Conservation (phyloP, 1,140 invertebrate species). For the Bilobella aurantiaca region DNA sequence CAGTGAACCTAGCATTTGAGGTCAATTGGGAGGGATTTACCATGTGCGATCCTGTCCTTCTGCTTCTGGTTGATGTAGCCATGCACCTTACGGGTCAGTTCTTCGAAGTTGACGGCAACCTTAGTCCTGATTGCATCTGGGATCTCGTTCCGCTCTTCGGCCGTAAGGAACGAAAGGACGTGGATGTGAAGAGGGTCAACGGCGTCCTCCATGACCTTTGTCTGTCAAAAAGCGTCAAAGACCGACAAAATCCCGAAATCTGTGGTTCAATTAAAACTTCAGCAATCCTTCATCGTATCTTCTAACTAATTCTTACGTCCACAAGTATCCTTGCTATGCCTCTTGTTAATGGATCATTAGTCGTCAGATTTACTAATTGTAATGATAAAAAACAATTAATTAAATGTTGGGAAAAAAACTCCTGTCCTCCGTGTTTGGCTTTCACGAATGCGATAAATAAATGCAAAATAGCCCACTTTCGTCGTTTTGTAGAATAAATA, state of each 20-base stretch:
- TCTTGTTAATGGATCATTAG: too few species aligned
- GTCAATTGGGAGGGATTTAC: neutral
- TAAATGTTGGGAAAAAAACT: too few species aligned
- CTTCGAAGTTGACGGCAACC: conserved; percentile 3
- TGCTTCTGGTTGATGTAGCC: conserved; percentile 4
- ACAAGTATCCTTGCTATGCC: too few species aligned
- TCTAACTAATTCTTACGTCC: too few species aligned
- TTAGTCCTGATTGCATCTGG: conserved; percentile 6
- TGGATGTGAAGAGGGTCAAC: neutral
- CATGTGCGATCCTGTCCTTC: neutral
- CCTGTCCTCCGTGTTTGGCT: too few species aligned
- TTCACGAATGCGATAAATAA: too few species aligned
- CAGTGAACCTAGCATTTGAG: neutral
- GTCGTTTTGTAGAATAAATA: too few species aligned
- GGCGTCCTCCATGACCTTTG: neutral
- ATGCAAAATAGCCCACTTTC: too few species aligned
- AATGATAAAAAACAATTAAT: too few species aligned
- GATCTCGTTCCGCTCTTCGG: conserved; percentile 11
- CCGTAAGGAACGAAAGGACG: conserved; percentile 3
- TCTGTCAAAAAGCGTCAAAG: neutral
- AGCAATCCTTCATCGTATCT: neutral
- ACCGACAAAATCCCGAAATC: neutral
- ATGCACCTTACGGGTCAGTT: conserved; percentile 12
- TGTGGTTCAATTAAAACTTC: neutral
- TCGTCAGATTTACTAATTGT: too few species aligned